Evolutionary conservation across 2,888 invertebrate species (phyloP).

Genomic region (Volucella bombylans): DNA sequence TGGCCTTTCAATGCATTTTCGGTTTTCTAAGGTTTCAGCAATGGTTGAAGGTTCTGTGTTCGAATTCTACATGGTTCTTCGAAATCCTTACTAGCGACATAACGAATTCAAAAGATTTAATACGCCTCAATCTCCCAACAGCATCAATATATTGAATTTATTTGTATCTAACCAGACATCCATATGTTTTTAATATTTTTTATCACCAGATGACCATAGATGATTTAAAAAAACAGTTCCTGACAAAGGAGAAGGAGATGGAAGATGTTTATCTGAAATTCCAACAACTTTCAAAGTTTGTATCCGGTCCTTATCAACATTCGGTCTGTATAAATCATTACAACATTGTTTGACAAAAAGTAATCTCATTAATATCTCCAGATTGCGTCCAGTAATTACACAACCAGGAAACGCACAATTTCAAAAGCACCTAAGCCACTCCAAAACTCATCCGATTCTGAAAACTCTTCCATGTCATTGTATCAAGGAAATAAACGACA

Average conservation of each 20-base stretch:
- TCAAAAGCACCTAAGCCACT: constrained; percentile 47
- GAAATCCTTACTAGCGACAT: no score
- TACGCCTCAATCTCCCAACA: no score
- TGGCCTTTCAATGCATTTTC: no score
- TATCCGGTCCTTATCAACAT: neutral
- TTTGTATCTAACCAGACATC: no score
- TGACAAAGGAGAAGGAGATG: constrained; percentile 32
- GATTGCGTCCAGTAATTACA: constrained; percentile 18
- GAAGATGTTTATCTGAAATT: constrained; percentile 37
- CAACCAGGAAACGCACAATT: constrained; percentile 16
- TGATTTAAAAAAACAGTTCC: constrained; percentile 32
- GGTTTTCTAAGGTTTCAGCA: no score
- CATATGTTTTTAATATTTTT: neutral
- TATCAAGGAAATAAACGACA: constrained; percentile 21
- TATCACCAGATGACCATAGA: constrained; percentile 5
- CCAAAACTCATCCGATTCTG: constrained; percentile 50
- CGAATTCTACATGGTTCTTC: no score
- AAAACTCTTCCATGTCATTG: constrained; percentile 45
- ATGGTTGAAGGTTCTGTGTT: no score
- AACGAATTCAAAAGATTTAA: no score
- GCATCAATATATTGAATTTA: no score
- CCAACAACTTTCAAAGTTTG: constrained; percentile 11
- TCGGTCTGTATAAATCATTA: constrained; percentile 13
- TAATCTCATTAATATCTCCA: constrained; percentile 2
- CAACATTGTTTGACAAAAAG: no score